These are phyloP conservation scores for Amblyteles armatorius DNA, from an alignment of 2,888 invertebrate species.

Conservation along the genomic window DNA sequence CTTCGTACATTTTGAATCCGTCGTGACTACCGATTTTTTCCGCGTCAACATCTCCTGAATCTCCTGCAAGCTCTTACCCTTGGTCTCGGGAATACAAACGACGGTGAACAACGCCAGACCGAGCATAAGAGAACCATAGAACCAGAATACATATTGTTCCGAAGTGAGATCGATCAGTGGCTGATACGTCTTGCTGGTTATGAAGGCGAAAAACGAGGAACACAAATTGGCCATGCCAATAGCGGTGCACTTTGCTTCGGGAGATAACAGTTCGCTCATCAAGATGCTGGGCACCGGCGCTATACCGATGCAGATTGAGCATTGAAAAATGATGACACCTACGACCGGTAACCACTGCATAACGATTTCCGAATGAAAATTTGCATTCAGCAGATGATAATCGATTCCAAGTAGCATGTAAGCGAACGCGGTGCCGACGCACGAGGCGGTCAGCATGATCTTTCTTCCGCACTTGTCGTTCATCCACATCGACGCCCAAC, in stretches of 20 bases:
- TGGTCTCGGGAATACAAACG: constrained; percentile 75
- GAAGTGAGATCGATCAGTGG: constrained; percentile 72
- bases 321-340: constrained; percentile 70
- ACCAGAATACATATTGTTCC: constrained; percentile 75
- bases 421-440: constrained; percentile 66
- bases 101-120: constrained; percentile 62
- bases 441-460: constrained; percentile 75
- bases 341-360: constrained; percentile 75
- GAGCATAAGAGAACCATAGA: constrained; percentile 71
- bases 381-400: constrained; percentile 71
- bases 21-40: neutral
- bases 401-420: constrained; percentile 73
- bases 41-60: constrained; percentile 76
- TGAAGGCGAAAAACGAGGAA: constrained; percentile 75
- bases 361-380: constrained; percentile 58
- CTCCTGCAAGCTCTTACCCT: constrained; percentile 77
- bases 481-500: constrained; percentile 67
- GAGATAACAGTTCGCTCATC: constrained; percentile 78
- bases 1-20: neutral
- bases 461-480: constrained; percentile 80
- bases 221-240: constrained; percentile 73
- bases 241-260: constrained; percentile 76
- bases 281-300: constrained; percentile 75
- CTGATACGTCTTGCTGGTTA: constrained; percentile 75
- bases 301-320: constrained; percentile 72